Conservation (phyloP, 2,888 invertebrate species). For the Macrosoma leucophasiata region DNA sequence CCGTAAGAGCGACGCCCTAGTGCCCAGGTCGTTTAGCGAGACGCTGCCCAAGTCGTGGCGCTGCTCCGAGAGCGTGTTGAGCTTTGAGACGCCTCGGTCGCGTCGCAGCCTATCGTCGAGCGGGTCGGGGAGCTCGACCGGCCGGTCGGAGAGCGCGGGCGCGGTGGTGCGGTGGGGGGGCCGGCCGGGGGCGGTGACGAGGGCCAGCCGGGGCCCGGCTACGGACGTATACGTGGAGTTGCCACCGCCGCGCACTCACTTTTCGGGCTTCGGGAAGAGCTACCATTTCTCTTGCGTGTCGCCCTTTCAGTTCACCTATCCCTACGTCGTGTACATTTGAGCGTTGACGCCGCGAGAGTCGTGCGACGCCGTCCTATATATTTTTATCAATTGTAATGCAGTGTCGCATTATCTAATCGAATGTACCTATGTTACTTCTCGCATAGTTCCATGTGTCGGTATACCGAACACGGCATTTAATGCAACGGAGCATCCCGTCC, state of each 20-base stretch:
- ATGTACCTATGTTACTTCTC: slow-evolving; percentile 87
- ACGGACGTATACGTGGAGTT: slow-evolving; percentile 64
- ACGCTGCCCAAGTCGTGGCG: slow-evolving; percentile 62
- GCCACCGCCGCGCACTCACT: slow-evolving; percentile 68
- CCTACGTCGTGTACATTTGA: slow-evolving; percentile 68
- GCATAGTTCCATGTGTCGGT: slow-evolving; percentile 84
- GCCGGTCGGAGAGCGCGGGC: slow-evolving; percentile 49
- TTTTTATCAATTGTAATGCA: no score
- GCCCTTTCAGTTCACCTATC: slow-evolving; percentile 68
- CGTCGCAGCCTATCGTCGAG: slow-evolving; percentile 44
- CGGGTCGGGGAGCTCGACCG: slow-evolving; percentile 50
- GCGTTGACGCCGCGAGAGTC: slow-evolving; percentile 76
- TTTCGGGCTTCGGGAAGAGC: slow-evolving; percentile 70
- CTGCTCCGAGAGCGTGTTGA: slow-evolving; percentile 61
- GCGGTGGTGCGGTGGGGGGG: slow-evolving; percentile 64
- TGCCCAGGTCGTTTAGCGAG: slow-evolving; percentile 56
- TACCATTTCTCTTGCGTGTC: slow-evolving; percentile 74
- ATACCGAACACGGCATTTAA: slow-evolving; percentile 78
- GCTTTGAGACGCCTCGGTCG: slow-evolving; percentile 48
- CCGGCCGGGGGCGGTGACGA: slow-evolving; percentile 70
- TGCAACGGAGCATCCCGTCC: slow-evolving; percentile 69
- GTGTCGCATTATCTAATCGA: no score
- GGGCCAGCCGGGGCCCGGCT: slow-evolving; percentile 71
- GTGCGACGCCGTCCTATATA: slow-evolving; percentile 75
- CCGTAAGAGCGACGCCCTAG: slow-evolving; percentile 41